Evolutionary conservation across 2,888 invertebrate species (phyloP).

Genomic region (Lypha dubia): DNA sequence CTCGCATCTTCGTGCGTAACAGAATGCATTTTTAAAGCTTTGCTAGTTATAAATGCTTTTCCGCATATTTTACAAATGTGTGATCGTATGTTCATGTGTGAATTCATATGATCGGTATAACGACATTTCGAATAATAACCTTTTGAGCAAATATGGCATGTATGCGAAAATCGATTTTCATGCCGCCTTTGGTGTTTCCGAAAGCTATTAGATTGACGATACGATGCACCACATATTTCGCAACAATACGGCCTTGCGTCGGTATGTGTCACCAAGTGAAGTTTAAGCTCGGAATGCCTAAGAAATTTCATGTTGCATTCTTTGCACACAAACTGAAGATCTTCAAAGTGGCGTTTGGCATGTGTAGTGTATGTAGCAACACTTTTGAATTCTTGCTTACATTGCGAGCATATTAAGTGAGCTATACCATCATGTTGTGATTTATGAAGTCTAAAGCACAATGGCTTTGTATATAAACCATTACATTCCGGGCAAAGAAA

Average conservation of each 20-base stretch:
- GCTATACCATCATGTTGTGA: conserved; percentile 53
- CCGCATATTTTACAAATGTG: conserved; percentile 62
- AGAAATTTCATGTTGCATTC: conserved; percentile 66
- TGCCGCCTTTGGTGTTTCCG: conserved; percentile 60
- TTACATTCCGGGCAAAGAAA: conserved; percentile 64
- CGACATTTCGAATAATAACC: conserved; percentile 63
- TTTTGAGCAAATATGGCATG: conserved; percentile 70
- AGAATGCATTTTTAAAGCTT: conserved; percentile 61
- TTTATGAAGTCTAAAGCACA: conserved; percentile 61
- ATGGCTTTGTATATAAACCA: conserved; percentile 45
- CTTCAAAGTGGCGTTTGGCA: conserved; percentile 65
- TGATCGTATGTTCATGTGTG: conserved; percentile 65
- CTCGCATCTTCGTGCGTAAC: conserved; percentile 63
- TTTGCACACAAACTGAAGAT: conserved; percentile 60
- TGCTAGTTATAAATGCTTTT: conserved; percentile 61
- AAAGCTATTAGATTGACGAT: conserved; percentile 51
- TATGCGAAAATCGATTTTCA: conserved; percentile 57
- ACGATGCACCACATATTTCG: conserved; percentile 67
- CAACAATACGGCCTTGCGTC: conserved; percentile 65
- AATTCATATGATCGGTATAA: conserved; percentile 66
- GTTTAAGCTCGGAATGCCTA: conserved; percentile 54
- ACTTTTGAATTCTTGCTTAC: conserved; percentile 57
- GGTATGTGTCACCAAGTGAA: conserved; percentile 66
- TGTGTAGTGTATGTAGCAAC: conserved; percentile 58
- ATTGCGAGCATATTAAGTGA: conserved; percentile 60